Percentiles rank a stretch among this genome's conserved stretches.
Evolutionary conservation across 2,113 vertebrate genomes (phyloP).

Genomic region (Mustela nigripes): DNA sequence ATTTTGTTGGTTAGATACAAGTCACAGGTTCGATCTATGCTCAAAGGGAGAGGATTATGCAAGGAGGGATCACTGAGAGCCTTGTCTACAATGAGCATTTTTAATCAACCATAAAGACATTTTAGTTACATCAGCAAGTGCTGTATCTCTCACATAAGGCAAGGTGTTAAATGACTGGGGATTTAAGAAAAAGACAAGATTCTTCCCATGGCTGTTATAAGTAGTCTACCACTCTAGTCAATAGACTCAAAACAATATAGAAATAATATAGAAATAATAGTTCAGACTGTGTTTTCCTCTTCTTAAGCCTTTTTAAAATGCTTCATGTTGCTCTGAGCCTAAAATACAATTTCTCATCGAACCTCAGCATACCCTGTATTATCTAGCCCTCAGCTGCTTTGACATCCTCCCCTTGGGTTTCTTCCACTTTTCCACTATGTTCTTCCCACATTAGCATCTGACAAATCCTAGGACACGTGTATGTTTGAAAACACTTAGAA

Average conservation of each 20-base stretch:
- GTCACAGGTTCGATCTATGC: not conserved
- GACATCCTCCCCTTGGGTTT: not conserved
- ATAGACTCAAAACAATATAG: not conserved
- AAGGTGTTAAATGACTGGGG: not conserved
- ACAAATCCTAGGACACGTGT: not conserved
- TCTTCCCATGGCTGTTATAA: not conserved
- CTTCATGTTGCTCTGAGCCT: not conserved
- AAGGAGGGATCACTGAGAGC: not conserved
- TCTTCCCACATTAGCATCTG: slow-evolving; percentile 4
- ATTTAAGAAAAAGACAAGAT: not conserved
- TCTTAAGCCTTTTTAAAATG: not conserved
- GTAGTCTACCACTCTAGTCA: not conserved
- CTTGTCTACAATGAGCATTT: not conserved
- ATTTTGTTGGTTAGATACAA: not conserved
- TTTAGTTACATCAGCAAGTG: not conserved
- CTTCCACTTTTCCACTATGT: not conserved
- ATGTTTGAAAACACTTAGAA: not conserved
- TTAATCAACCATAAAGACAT: not conserved
- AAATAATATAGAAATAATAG: not conserved
- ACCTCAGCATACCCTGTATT: not conserved
- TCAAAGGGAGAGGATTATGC: not conserved
- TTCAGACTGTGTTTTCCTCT: not conserved
- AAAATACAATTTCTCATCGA: not conserved
- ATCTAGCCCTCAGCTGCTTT: not conserved
- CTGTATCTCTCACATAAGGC: not conserved